Conservation (phyloP, 2,888 invertebrate species). For the Steinernema hermaphroditum region DNA sequence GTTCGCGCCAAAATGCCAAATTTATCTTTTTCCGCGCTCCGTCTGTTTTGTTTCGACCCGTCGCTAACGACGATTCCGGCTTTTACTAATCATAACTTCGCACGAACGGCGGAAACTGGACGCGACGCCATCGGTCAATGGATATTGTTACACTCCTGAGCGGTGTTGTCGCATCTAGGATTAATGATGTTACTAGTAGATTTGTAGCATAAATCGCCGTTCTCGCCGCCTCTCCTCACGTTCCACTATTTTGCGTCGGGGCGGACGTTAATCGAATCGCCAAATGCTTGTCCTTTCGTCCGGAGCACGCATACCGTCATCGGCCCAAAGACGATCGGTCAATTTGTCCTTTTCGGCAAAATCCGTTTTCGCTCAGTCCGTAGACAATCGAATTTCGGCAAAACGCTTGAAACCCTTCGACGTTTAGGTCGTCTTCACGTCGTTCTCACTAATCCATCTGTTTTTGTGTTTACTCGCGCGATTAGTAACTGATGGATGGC, state of each 20-base stretch:
- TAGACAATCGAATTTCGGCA: background rate
- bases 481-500: background rate
- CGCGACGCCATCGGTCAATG: conserved; percentile 9
- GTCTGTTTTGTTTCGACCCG: background rate
- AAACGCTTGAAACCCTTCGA: too few relatives aligned
- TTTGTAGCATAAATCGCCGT: conserved; percentile 2
- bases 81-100: conserved; percentile 20
- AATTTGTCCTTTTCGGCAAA: conserved; percentile 20
- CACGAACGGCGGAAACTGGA: conserved; percentile 19
- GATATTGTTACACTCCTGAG: conserved; percentile 16
- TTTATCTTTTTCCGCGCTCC: background rate
- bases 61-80: background rate
- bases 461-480: conserved; percentile 23
- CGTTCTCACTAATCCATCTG: conserved; percentile 6
- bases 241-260: background rate
- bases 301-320: too few relatives aligned
- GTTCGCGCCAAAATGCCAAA: conserved; percentile 1
- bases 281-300: too few relatives aligned
- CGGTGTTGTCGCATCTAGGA: conserved; percentile 9
- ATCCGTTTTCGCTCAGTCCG: background rate
- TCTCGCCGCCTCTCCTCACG: background rate
- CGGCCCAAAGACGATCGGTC: background rate
- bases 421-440: background rate
- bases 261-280: background rate
- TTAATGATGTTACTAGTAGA: conserved; percentile 6